Evolutionary conservation across 1,140 invertebrate species (phyloP), one percentile per base, ranked within the genome.

Genomic region (Sipha flava): DNA sequence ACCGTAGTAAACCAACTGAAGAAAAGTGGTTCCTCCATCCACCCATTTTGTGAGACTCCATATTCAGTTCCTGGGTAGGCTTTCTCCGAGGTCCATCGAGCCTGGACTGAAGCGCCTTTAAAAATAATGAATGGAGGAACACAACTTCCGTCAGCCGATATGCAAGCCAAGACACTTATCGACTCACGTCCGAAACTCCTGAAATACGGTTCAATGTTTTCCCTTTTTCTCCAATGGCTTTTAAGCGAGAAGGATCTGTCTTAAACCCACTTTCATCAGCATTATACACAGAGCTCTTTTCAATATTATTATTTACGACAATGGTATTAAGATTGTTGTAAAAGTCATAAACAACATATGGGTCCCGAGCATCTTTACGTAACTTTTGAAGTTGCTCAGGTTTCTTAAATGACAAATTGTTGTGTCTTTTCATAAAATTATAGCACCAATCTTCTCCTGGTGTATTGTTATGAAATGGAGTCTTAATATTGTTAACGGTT

Each of bases 81-180:
- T 23, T 82, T 80, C 31, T 82, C 29, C n/a, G 82, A 82, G 77
- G 75, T 80, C 84, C 84, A 85, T 43, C 83, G 59, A 1, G 83
- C 57, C 81, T 85, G 84, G 47, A 84, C 82, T 66, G 79, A 80
- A 59, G 47, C 49, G 23, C 82, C 84, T 84, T 84, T 83, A 75
- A 82, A 83, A 43, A 85, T 79, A 80, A 85, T 85, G 0, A 85
- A 75, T 23, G 84, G 83, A 23, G 82, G 84, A 0, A 86, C 45
- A 72, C 75, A 81, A 12, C 52, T 77, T 64, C 83, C 84, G 79
- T 83, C 81, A 59, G 84, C 84, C 45, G 81, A 68, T 10, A 84
- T 82, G 62, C 81, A 84, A 12, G 82, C 82, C n/a, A 84, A 66
- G 1, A 85, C 82, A 79, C 80, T 84, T 3, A 83, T 85, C 12